These are phyloP conservation scores for Echiichthys vipera DNA, from an alignment of 2,797 vertebrate genomes.

Conservation along the genomic window DNA sequence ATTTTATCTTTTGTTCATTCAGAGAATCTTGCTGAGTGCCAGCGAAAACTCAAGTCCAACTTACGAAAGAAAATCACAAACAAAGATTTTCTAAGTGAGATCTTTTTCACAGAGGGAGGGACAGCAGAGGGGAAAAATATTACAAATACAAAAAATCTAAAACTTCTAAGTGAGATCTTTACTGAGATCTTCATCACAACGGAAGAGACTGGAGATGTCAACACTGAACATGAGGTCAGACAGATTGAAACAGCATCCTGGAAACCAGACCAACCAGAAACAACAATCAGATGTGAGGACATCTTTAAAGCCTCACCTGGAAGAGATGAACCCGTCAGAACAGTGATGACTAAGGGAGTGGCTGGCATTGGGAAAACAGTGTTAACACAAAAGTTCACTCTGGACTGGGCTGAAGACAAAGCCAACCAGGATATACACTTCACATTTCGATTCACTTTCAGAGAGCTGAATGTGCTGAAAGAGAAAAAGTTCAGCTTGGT, in stretches of 20 bases:
- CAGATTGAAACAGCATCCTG: constrained; percentile 32
- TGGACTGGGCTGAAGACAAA: constrained; percentile 43
- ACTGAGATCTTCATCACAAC: constrained; percentile 29
- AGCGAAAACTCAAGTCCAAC: not conserved
- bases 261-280: constrained; percentile 8
- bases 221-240: constrained; percentile 45
- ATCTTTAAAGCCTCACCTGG: no score
- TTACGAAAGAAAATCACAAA: no score
- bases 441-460: constrained; percentile 25
- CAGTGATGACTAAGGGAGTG: no score
- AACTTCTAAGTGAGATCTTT: constrained; percentile 13
- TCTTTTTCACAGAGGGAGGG: no score
- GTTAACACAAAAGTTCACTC: no score
- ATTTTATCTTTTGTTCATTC: not conserved
- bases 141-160: fast-evolving
- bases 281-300: no score
- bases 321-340: no score
- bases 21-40: not conserved
- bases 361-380: no score
- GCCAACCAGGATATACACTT: constrained; percentile 20
- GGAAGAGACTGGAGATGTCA: not conserved
- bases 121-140: no score
- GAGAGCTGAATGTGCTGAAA: constrained; percentile 34
- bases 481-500: constrained; percentile 8
- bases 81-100: no score